Conservation (phyloP, 2,797 vertebrate genomes). For the Harpagifer antarcticus region DNA sequence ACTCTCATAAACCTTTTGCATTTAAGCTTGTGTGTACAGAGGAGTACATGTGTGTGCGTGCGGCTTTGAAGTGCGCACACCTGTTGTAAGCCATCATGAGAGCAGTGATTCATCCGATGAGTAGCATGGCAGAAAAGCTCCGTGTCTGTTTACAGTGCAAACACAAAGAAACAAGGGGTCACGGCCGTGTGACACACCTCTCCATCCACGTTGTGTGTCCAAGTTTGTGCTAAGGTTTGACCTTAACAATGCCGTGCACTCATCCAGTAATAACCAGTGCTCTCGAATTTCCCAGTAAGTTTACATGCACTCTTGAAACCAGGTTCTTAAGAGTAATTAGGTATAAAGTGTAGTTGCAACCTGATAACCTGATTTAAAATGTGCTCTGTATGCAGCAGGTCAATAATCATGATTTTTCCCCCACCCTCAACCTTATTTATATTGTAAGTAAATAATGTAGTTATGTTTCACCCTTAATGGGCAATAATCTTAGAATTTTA, state of each 20-base stretch:
- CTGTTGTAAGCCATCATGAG: slow-evolving; percentile 72
- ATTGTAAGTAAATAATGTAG: background rate
- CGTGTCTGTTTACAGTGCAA: slow-evolving; percentile 67
- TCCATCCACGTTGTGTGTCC: slow-evolving; percentile 1
- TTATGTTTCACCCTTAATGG: background rate
- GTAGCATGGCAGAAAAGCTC: slow-evolving; percentile 35
- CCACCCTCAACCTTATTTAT: background rate
- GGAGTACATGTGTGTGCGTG: slow-evolving; percentile 20
- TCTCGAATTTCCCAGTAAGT: slow-evolving; percentile 41
- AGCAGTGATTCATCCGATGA: slow-evolving; percentile 64
- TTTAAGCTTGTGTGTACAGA: slow-evolving; percentile 16
- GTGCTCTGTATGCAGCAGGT: background rate
- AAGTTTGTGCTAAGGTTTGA: slow-evolving; percentile 9
- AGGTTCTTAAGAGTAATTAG: background rate
- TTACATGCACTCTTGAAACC: background rate
- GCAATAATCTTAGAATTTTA: background rate
- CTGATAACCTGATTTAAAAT: background rate
- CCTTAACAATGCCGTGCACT: slow-evolving; percentile 11
- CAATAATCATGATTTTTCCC: background rate
- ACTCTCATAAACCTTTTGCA: slow-evolving; percentile 41
- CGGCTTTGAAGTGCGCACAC: slow-evolving; percentile 74
- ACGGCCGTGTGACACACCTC: slow-evolving; percentile 34
- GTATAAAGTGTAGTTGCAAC: background rate
- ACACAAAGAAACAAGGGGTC: slow-evolving; percentile 54
- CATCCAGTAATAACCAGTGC: slow-evolving; percentile 7